These are phyloP conservation scores for Eudyptes chrysolophus DNA, from an alignment of 2,113 vertebrate genomes.

Conservation along the genomic window DNA sequence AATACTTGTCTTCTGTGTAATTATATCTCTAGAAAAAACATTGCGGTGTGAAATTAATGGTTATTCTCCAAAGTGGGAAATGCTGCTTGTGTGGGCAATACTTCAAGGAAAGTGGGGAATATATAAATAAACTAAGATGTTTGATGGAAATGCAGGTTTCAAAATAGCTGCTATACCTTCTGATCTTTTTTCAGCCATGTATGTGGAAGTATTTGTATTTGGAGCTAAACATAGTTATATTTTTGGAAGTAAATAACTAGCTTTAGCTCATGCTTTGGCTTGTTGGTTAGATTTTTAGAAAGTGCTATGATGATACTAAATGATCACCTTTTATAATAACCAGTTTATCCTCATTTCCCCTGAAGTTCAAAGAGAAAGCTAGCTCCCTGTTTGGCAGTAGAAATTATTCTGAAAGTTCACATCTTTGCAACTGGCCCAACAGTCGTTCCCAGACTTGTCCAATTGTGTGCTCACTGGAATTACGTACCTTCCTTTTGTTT, in stretches of 20 bases:
- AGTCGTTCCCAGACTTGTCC: constrained; percentile 1
- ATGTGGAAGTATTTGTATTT: constrained; percentile 51
- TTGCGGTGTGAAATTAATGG: constrained; percentile 57
- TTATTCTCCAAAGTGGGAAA: constrained; percentile 51
- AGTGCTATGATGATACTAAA: neutral
- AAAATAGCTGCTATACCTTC: constrained; percentile 59
- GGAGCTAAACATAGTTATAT: constrained; percentile 32
- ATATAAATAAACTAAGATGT: constrained; percentile 51
- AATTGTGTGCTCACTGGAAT: neutral
- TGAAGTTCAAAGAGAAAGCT: constrained; percentile 45
- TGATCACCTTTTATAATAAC: constrained; percentile 34
- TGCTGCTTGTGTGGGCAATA: constrained; percentile 50
- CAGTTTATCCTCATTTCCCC: constrained; percentile 46
- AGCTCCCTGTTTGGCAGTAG: constrained; percentile 21
- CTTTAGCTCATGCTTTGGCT: constrained; percentile 49
- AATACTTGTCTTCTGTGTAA: constrained; percentile 41
- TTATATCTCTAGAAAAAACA: constrained; percentile 59
- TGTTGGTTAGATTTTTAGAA: constrained; percentile 58
- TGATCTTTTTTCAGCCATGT: constrained; percentile 55
- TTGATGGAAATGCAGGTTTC: constrained; percentile 55
- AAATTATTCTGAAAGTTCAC: constrained; percentile 33
- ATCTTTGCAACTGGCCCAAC: constrained; percentile 20
- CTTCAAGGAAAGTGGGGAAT: constrained; percentile 47
- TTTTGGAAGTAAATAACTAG: constrained; percentile 64
- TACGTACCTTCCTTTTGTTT: neutral